Base-by-base conservation (phyloP, 2,888 invertebrate species). In the Aradus depressus region DNA sequence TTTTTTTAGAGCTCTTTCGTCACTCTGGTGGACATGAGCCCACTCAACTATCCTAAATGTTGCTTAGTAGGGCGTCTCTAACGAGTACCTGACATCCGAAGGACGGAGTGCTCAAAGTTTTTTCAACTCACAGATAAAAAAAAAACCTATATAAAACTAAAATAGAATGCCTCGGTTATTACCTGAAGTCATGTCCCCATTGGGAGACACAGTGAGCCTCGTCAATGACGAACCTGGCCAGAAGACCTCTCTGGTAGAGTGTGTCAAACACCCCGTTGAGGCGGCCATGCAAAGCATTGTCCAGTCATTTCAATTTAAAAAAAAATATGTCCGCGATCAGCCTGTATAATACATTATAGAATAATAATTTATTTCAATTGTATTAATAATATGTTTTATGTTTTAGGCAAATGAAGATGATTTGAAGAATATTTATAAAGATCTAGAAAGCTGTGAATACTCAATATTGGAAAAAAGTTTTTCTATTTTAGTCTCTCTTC, bases 151-250 rank as follows among this genome's bases (percentile, higher is more conserved):
- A 26, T 31, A 31, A 23, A 42, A 22, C 5, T 42, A 10, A 10
- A n/a, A 3, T 4, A 43, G 19, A 28, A 19, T 31, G 8, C 22
- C 26, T 12, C 19, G 23, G 43, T 42, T 48, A 43, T 50, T 54
- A 67, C 68, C 75, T 72, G 70, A 92, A 93, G 70, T 93, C 96
- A 69, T 98, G 97, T 1, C 97, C 97, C 97, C 97, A 98, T 65
- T 91, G 91, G 12, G 93, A 93, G 3, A 98, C 89, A 70, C 97
- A 98, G 68, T 98, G 98, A 0, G 93, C 97, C 69, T 98, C 97
- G 68, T 98, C 98, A 56, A 98, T 90, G 1, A 97, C 90, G 70
- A 97, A 91, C 60, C 92, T 71, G 18, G 84, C 76, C 2, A 98
- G 71, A 61, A 81, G 75, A 6, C 77, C 77, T 47, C 87, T 72